A percentile compares a stretch with the other conserved stretches of the same genome.
Conservation (phyloP, 2,797 vertebrate genomes). For the Poeciliopsis presidionis region DNA sequence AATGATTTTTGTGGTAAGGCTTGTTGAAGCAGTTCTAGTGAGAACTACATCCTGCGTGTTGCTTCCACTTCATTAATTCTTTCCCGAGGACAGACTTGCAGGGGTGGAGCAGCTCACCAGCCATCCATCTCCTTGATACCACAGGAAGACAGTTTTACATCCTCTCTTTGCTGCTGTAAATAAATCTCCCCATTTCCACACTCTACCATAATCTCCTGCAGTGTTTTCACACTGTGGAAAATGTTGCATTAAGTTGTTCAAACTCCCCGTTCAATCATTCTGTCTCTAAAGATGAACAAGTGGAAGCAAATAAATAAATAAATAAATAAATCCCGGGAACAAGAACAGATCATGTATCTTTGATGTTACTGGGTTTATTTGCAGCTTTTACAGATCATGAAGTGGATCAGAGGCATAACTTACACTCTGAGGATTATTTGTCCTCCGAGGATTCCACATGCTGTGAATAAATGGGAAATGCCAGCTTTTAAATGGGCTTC, state of each 20-base stretch:
- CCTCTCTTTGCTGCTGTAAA: background rate
- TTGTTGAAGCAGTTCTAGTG: constrained; percentile 3
- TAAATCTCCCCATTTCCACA: background rate
- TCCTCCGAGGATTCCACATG: constrained; percentile 15
- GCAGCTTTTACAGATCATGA: constrained; percentile 7
- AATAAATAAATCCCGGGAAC: background rate
- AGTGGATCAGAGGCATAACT: constrained; percentile 23
- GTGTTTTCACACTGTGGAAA: background rate
- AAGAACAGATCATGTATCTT: background rate
- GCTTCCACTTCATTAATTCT: constrained; percentile 20
- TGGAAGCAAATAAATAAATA: background rate
- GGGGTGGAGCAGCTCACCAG: background rate
- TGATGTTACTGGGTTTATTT: constrained; percentile 15
- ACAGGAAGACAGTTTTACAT: background rate
- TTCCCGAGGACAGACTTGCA: constrained; percentile 8
- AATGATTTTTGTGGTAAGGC: background rate
- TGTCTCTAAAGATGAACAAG: constrained; percentile 1
- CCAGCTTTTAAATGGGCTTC: constrained; percentile 39
- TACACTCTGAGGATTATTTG: constrained; percentile 28
- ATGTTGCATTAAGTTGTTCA: background rate
- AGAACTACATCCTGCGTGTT: background rate
- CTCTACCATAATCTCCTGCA: background rate
- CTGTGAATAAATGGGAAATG: constrained; percentile 21
- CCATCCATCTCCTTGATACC: constrained; percentile 13
- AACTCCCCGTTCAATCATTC: constrained; percentile 1